Conservation (phyloP, 2,888 invertebrate genomes). For the Drosophila ustulata region DNA sequence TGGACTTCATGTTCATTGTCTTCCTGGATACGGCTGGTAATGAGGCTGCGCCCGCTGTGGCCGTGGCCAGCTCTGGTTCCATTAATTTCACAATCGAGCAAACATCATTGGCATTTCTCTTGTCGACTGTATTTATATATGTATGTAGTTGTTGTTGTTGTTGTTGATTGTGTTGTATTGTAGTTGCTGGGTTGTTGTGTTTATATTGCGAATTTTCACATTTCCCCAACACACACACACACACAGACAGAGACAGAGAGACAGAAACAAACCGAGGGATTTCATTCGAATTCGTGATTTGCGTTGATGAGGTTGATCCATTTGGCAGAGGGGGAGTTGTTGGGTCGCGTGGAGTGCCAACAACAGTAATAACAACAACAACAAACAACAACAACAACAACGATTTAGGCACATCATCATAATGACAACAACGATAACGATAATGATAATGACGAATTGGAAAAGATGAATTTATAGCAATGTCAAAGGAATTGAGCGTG, state of each 20-base stretch:
- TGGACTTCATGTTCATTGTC: conserved; percentile 55
- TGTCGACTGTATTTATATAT: conserved; percentile 68
- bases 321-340: neutral
- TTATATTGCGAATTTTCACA: conserved; percentile 24
- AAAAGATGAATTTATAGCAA: conserved; percentile 19
- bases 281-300: conserved; percentile 38
- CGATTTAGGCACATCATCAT: conserved; percentile 49
- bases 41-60: conserved; percentile 35
- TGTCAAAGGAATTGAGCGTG: neutral
- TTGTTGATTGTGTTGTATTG: conserved; percentile 28
- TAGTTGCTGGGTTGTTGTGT: conserved; percentile 25
- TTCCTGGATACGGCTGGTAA: conserved; percentile 45
- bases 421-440: conserved; percentile 18
- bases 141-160: conserved; percentile 36
- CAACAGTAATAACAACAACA: conserved; percentile 55
- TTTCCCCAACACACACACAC: conserved; percentile 26
- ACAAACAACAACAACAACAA: conserved; percentile 45
- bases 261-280: conserved; percentile 6
- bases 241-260: neutral
- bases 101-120: conserved; percentile 83
- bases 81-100: conserved; percentile 79
- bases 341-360: conserved; percentile 40
- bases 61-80: conserved; percentile 61
- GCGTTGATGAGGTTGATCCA: conserved; percentile 30
- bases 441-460: conserved; percentile 22